These are phyloP conservation scores for Cremastobaeus sp. DNA, from an alignment of 2,888 invertebrate species.

Conservation along the genomic window DNA sequence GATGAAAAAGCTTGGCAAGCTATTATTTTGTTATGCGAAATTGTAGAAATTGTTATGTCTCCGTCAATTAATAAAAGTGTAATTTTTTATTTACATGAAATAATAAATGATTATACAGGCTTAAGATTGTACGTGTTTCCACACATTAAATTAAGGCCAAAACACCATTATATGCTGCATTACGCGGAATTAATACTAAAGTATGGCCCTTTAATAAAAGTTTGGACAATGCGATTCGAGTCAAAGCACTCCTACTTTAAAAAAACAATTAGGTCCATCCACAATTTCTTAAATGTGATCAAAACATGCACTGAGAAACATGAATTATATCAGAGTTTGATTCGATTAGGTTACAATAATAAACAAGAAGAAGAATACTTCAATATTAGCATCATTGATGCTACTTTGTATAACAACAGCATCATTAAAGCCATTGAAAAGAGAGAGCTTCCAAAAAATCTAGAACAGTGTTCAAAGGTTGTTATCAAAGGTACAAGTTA, in stretches of 20 bases:
- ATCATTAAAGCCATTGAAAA: no score
- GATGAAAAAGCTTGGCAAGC: no score
- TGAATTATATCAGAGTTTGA: background rate
- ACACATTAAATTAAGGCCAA: background rate
- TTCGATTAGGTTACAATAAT: background rate
- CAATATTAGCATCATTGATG: background rate
- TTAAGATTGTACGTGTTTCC: background rate
- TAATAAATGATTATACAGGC: background rate
- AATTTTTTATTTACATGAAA: background rate
- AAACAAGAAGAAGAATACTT: background rate
- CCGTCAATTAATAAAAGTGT: background rate
- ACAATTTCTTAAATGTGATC: background rate
- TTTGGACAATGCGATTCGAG: no score
- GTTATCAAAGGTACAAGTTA: slow-evolving; percentile 44
- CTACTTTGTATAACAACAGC: background rate
- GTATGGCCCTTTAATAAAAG: background rate
- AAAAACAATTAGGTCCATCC: background rate
- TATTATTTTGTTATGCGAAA: slow-evolving; percentile 1
- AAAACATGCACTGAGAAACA: background rate
- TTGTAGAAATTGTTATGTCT: background rate
- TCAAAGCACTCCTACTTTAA: background rate
- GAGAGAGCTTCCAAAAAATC: no score
- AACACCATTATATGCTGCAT: no score
- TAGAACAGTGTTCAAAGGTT: slow-evolving; percentile 37
- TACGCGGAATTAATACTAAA: no score